phyloP scores from a whole-genome alignment of 1,140 invertebrate genomes.

The Megathymus violae region DNA sequence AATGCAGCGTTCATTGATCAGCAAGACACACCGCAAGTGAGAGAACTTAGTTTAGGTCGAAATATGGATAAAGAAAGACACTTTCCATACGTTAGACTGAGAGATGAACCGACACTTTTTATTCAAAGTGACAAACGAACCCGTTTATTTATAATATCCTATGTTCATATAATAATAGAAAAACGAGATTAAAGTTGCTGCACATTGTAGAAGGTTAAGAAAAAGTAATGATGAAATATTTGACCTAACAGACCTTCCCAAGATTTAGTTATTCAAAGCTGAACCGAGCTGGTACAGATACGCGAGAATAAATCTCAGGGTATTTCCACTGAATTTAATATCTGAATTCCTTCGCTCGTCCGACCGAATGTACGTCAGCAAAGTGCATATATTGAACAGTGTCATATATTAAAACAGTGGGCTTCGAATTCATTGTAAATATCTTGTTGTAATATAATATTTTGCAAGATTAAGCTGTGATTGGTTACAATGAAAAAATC shows the following conservation, averaged over 20 bases:
- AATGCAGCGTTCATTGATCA: too few relatives aligned
- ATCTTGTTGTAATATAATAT: not conserved
- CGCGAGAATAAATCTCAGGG: conserved; percentile 30
- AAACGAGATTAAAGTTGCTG: too few relatives aligned
- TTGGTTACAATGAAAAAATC: too few relatives aligned
- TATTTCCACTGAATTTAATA: conserved; percentile 35
- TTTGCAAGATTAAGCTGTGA: not conserved
- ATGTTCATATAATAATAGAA: too few relatives aligned
- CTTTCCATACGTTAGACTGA: too few relatives aligned
- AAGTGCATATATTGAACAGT: conserved; percentile 27
- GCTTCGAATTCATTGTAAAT: conserved; percentile 1
- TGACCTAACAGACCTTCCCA: conserved; percentile 5
- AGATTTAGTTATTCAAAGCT: conserved; percentile 26
- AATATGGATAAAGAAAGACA: too few relatives aligned
- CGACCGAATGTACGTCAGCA: conserved; percentile 20
- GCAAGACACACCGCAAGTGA: too few relatives aligned
- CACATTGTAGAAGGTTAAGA: too few relatives aligned
- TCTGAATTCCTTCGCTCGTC: conserved; percentile 25
- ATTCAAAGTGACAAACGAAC: too few relatives aligned
- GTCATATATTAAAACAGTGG: conserved; percentile 21
- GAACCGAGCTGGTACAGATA: conserved; percentile 18
- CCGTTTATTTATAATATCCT: too few relatives aligned
- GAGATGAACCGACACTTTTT: too few relatives aligned
- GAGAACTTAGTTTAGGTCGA: too few relatives aligned
- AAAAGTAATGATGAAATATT: not conserved